Conservation (phyloP, 1,140 invertebrate species). For the Teleopsis dalmanni region DNA sequence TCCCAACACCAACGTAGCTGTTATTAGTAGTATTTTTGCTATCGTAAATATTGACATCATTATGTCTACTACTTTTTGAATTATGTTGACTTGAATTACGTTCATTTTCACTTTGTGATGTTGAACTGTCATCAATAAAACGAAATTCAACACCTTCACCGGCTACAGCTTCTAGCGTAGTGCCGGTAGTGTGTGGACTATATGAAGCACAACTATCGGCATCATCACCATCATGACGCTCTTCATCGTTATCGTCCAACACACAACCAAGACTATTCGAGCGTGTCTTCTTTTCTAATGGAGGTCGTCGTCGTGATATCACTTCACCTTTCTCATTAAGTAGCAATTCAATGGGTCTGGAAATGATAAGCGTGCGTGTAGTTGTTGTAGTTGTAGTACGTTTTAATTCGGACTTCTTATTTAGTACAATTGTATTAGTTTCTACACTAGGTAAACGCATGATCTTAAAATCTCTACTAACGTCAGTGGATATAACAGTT, state of each 20-base stretch:
- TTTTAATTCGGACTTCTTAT: constrained; percentile 22
- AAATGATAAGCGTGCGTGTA: constrained; percentile 27
- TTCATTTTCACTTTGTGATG: constrained; percentile 35
- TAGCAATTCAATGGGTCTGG: constrained; percentile 33
- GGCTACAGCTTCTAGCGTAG: background rate
- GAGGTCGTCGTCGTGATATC: constrained; percentile 19
- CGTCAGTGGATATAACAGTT: constrained; percentile 20
- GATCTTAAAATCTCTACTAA: constrained; percentile 20
- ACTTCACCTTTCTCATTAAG: constrained; percentile 34
- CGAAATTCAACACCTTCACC: constrained; percentile 22
- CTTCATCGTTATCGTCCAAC: constrained; percentile 19
- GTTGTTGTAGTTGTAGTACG: constrained; percentile 29
- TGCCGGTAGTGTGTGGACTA: background rate
- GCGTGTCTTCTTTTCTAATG: constrained; percentile 16
- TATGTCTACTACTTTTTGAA: background rate
- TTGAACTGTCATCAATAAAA: constrained; percentile 40
- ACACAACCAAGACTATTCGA: constrained; percentile 37
- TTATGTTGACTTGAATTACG: constrained; percentile 22
- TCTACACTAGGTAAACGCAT: constrained; percentile 21
- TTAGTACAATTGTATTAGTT: constrained; percentile 7
- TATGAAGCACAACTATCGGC: background rate
- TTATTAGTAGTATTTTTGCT: constrained; percentile 1
- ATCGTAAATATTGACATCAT: background rate
- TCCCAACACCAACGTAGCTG: constrained; percentile 10
- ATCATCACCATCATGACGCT: background rate